phyloP scores from a whole-genome alignment of 2,797 vertebrate genomes.

The Cynodonichthys magdalenae region DNA sequence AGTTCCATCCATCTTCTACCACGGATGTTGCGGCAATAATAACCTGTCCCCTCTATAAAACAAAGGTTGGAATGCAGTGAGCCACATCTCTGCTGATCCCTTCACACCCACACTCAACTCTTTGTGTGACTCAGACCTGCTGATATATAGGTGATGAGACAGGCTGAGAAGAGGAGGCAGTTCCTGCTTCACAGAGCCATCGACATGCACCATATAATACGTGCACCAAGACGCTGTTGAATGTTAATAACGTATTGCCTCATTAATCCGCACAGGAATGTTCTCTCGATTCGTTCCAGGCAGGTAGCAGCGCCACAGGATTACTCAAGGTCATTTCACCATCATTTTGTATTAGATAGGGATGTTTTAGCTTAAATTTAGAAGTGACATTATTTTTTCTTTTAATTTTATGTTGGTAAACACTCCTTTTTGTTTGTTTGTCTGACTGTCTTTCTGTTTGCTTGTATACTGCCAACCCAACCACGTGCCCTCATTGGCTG shows the following conservation, averaged over 20 bases:
- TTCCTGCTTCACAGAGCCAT: conserved; percentile 44
- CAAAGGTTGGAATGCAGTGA: conserved; percentile 59
- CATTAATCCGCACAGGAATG: conserved; percentile 49
- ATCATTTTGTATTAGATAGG: neutral
- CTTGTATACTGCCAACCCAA: neutral
- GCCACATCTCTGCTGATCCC: conserved; percentile 56
- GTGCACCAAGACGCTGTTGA: conserved; percentile 41
- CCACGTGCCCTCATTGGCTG: neutral
- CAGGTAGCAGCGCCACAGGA: conserved; percentile 28
- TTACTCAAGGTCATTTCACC: conserved; percentile 27
- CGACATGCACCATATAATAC: conserved; percentile 51
- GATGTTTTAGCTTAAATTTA: neutral
- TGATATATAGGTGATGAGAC: conserved; percentile 72
- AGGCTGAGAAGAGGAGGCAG: conserved; percentile 64
- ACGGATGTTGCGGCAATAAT: conserved; percentile 62
- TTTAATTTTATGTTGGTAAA: neutral
- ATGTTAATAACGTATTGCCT: conserved; percentile 56
- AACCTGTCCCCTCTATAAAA: conserved; percentile 63
- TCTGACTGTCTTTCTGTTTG: no score
- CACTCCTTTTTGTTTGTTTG: no score
- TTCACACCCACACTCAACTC: conserved; percentile 62
- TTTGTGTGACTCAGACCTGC: conserved; percentile 70
- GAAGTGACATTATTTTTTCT: neutral
- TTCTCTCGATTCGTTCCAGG: conserved; percentile 33
- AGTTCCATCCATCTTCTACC: conserved; percentile 54